Base-by-base conservation (phyloP, 2,888 invertebrate species). In the Pseudolycoriella hygida region DNA sequence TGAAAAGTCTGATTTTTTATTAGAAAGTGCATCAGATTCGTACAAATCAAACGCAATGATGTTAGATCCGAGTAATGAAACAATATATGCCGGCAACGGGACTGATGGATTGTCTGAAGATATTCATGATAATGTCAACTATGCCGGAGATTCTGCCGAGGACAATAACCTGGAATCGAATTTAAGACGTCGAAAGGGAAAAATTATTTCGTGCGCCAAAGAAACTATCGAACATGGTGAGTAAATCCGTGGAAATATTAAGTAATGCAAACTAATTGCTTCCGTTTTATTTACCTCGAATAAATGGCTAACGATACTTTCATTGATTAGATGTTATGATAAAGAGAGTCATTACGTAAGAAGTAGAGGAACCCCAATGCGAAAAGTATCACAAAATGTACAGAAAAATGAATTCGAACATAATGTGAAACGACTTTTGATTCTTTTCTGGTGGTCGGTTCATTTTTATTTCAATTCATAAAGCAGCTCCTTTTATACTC, bases 151-250 rank as follows among this genome's bases (percentile, higher is more conserved):
- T 17, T 38, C 8, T 20, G 11, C 14, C 18, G 44, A 44, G 12
- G 41, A 44, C 38, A 44, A 44, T 41, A 44, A 47, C 32, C 14
- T 43, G 15, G 46, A 46, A 46, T 61, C 63, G 44, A 64, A 64
- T 56, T 55, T 66, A 42, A 58, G 66, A 48, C 57, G 63, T 51
- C 62, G 66, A 48, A 65, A 63, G 53, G 65, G 64, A 46, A 65
- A 64, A 60, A 63, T 66, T 49, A 64, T 66, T 55, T 62, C 64
- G 47, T 65, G 66, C 60, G 66, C 66, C 56, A 66, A 66, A 57
- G 66, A 66, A 55, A 66, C 65, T 43, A 64, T 66, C 51, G 66
- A 66, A 55, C 62, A 64, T 51, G 66, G 66, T 65, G 52, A 60
- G 60, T n/a, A n/a, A 8, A 18, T 18, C 5, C 11, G 25, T 25